Evolutionary conservation across 2,888 invertebrate genomes (phyloP).

Genomic region (Latrodectus elegans): DNA sequence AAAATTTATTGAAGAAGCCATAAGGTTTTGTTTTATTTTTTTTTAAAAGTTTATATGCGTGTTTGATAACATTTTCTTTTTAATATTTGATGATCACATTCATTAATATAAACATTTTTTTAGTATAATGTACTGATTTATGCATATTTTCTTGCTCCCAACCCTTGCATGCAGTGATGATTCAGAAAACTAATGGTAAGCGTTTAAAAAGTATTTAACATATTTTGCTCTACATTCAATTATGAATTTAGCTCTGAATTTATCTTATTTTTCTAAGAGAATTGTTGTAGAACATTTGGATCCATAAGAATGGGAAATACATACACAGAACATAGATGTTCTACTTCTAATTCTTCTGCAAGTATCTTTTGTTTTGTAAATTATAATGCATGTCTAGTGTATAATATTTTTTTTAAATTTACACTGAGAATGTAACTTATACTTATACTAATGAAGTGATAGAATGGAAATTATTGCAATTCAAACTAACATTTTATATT

Average conservation of each 20-base stretch:
- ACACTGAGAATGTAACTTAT: too few relatives aligned
- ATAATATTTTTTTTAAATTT: too few relatives aligned
- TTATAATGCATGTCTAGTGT: neutral
- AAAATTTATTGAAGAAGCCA: too few relatives aligned
- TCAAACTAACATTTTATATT: too few relatives aligned
- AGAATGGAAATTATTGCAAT: too few relatives aligned
- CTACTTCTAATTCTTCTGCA: neutral
- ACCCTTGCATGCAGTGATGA: conserved; percentile 66
- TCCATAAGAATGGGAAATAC: neutral
- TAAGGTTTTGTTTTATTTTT: too few relatives aligned
- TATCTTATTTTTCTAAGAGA: neutral
- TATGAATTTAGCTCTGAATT: neutral
- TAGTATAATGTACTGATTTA: conserved; percentile 21
- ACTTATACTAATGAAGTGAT: too few relatives aligned
- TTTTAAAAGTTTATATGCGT: neutral
- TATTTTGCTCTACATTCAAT: neutral
- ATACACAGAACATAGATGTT: neutral
- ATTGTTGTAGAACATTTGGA: neutral
- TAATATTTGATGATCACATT: neutral
- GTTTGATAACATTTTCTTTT: neutral
- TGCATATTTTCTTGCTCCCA: conserved; percentile 38
- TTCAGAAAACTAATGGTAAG: conserved; percentile 64
- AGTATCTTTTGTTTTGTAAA: neutral
- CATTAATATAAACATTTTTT: neutral
- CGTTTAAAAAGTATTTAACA: neutral